Conservation (phyloP, 2,113 vertebrate genomes). For the Heliornis fulica region DNA sequence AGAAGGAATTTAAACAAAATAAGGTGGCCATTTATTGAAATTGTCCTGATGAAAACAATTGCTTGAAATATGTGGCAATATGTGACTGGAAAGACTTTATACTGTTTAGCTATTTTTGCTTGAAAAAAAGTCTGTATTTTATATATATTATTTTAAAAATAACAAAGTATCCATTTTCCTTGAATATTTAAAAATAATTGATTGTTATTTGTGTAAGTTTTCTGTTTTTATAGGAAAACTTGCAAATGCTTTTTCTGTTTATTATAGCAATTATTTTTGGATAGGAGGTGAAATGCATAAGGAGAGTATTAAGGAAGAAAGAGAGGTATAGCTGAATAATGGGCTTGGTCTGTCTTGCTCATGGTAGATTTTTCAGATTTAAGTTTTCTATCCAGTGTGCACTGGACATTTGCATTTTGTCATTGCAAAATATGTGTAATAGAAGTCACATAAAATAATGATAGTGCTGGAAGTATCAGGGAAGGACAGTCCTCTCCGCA, state of each 20-base stretch:
- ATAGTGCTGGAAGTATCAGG: neutral
- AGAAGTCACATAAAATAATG: neutral
- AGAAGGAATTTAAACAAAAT: neutral
- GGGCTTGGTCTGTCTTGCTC: neutral
- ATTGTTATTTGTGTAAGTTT: neutral
- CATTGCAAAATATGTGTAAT: neutral
- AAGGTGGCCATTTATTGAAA: neutral
- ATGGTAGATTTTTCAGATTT: neutral
- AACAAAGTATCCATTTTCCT: neutral
- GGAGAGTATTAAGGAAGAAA: constrained; percentile 63
- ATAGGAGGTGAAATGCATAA: constrained; percentile 38
- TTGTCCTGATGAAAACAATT: neutral
- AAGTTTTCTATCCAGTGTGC: neutral
- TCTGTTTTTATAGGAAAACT: neutral
- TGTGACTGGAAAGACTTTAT: neutral
- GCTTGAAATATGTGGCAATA: neutral
- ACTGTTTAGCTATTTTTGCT: neutral
- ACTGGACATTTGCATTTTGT: too few species aligned
- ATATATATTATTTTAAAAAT: too few species aligned
- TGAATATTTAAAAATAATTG: neutral
- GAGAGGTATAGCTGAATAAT: constrained; percentile 36
- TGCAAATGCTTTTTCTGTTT: constrained; percentile 19
- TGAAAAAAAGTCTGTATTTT: neutral
- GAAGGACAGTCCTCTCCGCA: neutral
- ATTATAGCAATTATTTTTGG: constrained; percentile 8